Conservation (phyloP, 2,888 invertebrate species). For the Mamestra brassicae region DNA sequence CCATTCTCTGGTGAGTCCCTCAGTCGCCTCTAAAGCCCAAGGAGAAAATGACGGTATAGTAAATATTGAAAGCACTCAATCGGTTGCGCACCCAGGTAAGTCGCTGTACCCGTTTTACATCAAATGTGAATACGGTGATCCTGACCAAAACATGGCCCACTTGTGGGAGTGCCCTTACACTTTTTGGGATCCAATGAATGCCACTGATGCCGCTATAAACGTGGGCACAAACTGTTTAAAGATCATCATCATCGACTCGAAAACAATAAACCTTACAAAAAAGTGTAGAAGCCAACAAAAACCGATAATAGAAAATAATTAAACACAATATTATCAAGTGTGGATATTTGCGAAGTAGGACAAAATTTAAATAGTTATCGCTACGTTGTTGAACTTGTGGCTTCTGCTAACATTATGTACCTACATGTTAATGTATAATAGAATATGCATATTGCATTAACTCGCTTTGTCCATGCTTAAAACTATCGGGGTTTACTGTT, state of each 20-base stretch:
- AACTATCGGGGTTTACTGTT: conserved; percentile 45
- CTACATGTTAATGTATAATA: conserved; percentile 63
- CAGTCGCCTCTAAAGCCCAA: neutral
- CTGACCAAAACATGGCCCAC: no score
- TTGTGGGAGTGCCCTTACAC: no score
- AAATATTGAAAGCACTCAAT: no score
- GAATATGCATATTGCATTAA: conserved; percentile 67
- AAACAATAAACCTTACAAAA: neutral
- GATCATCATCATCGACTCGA: no score
- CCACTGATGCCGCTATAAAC: no score
- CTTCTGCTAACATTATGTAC: conserved; percentile 56
- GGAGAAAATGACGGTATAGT: neutral
- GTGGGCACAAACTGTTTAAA: no score
- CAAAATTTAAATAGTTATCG: conserved; percentile 78
- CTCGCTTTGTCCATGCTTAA: conserved; percentile 60
- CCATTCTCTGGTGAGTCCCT: no score
- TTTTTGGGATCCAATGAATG: no score
- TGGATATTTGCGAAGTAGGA: conserved; percentile 69
- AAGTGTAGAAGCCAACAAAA: conserved; percentile 17
- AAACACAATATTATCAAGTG: conserved; percentile 53
- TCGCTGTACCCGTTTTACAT: no score
- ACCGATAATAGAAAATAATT: conserved; percentile 46
- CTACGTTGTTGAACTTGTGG: conserved; percentile 60
- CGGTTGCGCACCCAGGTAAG: no score
- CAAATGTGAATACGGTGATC: no score